These are phyloP conservation scores for Ascaphus truei DNA, from an alignment of 2,113 vertebrate genomes.

Conservation along the genomic window DNA sequence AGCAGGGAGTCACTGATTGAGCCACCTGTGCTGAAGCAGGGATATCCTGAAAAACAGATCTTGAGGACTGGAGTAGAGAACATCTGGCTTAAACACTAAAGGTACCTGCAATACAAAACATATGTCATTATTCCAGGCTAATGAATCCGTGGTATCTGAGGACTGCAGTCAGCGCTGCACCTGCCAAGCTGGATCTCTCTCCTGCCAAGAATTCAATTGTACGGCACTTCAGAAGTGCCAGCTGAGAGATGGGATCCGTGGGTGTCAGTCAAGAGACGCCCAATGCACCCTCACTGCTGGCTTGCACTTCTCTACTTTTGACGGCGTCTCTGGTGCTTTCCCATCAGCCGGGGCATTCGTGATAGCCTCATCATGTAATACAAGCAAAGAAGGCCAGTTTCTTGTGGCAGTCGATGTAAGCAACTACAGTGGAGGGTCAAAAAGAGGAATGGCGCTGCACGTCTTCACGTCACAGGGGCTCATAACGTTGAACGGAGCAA, in stretches of 20 bases:
- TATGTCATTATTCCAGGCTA: too few species aligned
- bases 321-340: constrained; percentile 9
- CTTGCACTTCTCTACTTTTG: not conserved
- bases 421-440: not conserved
- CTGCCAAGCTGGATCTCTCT: not conserved
- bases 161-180: not conserved
- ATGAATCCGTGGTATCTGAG: not conserved
- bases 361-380: not conserved
- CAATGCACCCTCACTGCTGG: not conserved
- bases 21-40: too few species aligned
- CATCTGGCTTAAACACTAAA: too few species aligned
- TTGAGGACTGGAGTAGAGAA: too few species aligned
- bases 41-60: too few species aligned
- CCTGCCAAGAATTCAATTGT: not conserved
- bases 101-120: too few species aligned
- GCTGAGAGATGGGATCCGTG: constrained; percentile 1
- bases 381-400: not conserved
- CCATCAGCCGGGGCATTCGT: not conserved
- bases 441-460: not conserved
- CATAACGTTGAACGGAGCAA: not conserved
- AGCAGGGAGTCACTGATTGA: too few species aligned
- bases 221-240: not conserved
- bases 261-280: not conserved
- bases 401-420: not conserved
- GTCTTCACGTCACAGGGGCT: constrained; percentile 6